Conservation (phyloP, 2,888 invertebrate species). For the Drosophila aldrichi region DNA sequence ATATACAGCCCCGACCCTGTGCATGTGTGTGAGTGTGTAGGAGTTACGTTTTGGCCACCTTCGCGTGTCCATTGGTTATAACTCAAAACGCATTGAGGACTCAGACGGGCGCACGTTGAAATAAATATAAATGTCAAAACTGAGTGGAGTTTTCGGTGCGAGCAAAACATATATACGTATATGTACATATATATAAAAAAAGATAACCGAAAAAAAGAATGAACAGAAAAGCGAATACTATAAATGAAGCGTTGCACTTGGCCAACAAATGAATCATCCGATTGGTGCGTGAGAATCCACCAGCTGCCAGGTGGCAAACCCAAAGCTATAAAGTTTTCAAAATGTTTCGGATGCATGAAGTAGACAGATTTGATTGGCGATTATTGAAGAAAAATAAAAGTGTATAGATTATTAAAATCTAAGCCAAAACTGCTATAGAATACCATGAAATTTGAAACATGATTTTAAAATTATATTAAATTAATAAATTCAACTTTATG, state of each 20-base stretch:
- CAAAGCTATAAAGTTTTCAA: slow-evolving; percentile 1
- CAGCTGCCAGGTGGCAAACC: slow-evolving; percentile 56
- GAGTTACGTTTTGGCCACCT: slow-evolving; percentile 70
- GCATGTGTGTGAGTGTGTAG: slow-evolving; percentile 38
- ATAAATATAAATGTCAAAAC: slow-evolving; percentile 84
- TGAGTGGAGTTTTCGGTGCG: slow-evolving; percentile 73
- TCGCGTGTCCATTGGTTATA: slow-evolving; percentile 79
- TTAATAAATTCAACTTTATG: neutral
- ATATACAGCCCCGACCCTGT: slow-evolving; percentile 25
- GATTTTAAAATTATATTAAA: too few species aligned
- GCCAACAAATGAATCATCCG: slow-evolving; percentile 62
- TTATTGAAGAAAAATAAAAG: neutral
- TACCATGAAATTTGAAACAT: neutral
- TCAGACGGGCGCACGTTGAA: slow-evolving; percentile 78
- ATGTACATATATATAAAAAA: slow-evolving; percentile 17
- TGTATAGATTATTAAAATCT: neutral
- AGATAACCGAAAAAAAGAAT: slow-evolving; percentile 11
- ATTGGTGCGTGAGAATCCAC: slow-evolving; percentile 51
- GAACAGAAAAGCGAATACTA: slow-evolving; percentile 1
- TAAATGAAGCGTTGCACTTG: slow-evolving; percentile 49
- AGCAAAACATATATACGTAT: slow-evolving; percentile 28
- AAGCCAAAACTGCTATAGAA: neutral
- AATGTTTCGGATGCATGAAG: neutral
- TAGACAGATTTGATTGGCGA: neutral
- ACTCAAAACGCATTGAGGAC: slow-evolving; percentile 71